A percentile compares a stretch with the other conserved stretches of the same genome.
phyloP scores from a whole-genome alignment of 35 echinoderm and acorn worm genomes.

The Ophioderma brevispina region DNA sequence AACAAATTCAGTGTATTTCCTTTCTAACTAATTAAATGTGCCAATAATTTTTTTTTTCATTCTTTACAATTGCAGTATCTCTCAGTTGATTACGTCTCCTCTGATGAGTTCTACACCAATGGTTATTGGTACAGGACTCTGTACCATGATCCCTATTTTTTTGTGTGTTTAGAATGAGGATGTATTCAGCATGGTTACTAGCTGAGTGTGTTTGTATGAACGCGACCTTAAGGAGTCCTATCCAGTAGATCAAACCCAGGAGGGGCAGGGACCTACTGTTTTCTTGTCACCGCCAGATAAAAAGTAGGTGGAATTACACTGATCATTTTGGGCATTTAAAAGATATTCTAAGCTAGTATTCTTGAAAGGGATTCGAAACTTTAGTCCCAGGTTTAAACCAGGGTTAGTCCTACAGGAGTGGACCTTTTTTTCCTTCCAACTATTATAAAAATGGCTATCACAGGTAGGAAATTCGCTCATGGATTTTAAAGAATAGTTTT shows the following conservation, averaged over 20 bases:
- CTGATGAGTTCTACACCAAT: slow-evolving; percentile 82
- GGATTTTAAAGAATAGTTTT: too few relatives aligned
- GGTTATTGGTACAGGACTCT: slow-evolving; percentile 77
- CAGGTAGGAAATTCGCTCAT: too few relatives aligned
- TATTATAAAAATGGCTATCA: too few relatives aligned
- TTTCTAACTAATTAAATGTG: too few relatives aligned
- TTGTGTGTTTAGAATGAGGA: slow-evolving; percentile 85
- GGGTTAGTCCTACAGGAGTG: too few relatives aligned
- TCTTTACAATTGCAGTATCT: slow-evolving; percentile 71
- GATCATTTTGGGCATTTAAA: too few relatives aligned
- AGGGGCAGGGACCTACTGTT: slow-evolving; percentile 86
- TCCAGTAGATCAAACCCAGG: slow-evolving; percentile 69
- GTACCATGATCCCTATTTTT: slow-evolving; percentile 93
- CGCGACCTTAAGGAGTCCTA: slow-evolving; percentile 84
- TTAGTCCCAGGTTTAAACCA: too few relatives aligned
- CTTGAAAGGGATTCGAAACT: too few relatives aligned
- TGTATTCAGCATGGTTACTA: slow-evolving; percentile 96
- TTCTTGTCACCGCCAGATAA: slow-evolving; percentile 1
- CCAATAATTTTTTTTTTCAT: slow-evolving; percentile 22
- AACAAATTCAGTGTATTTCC: too few relatives aligned
- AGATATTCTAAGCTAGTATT: too few relatives aligned
- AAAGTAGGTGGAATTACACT: too few relatives aligned
- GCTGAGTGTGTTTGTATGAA: slow-evolving; percentile 94
- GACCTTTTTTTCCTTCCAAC: too few relatives aligned
- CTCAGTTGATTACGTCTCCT: slow-evolving; percentile 58